Percentiles rank a stretch among this genome's conserved stretches.
phyloP scores from a whole-genome alignment of 2,888 invertebrate genomes.

The Acanthosepion esculentum region DNA sequence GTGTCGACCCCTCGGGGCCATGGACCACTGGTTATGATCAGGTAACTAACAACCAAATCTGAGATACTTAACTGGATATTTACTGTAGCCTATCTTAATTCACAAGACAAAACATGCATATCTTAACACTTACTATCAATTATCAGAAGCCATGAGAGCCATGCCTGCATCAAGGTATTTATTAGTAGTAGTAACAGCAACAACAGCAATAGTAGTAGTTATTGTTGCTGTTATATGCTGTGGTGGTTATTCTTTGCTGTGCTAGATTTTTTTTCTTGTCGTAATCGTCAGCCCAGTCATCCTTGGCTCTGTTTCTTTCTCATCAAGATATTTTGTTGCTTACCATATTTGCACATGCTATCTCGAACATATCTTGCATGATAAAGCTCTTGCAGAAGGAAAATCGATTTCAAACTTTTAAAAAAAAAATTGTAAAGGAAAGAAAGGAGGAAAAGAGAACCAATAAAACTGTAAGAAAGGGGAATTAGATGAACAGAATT shows the following conservation, averaged over 20 bases:
- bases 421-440: no score
- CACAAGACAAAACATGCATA: no score
- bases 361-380: background rate
- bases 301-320: background rate
- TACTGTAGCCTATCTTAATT: no score
- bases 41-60: no score
- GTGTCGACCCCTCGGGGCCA: no score
- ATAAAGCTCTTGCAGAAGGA: background rate
- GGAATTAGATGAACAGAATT: background rate
- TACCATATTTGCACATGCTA: background rate
- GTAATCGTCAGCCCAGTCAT: background rate
- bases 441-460: background rate
- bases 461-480: background rate
- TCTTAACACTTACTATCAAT: no score
- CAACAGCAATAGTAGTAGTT: no score
- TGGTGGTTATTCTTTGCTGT: background rate
- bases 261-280: background rate
- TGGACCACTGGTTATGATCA: no score
- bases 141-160: no score
- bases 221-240: background rate
- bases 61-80: no score
- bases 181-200: no score
- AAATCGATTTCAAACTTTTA: background rate
- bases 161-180: background rate
- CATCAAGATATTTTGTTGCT: background rate